These are phyloP conservation scores for Drosophila putrida DNA, from an alignment of 2,888 invertebrate genomes.

Conservation along the genomic window DNA sequence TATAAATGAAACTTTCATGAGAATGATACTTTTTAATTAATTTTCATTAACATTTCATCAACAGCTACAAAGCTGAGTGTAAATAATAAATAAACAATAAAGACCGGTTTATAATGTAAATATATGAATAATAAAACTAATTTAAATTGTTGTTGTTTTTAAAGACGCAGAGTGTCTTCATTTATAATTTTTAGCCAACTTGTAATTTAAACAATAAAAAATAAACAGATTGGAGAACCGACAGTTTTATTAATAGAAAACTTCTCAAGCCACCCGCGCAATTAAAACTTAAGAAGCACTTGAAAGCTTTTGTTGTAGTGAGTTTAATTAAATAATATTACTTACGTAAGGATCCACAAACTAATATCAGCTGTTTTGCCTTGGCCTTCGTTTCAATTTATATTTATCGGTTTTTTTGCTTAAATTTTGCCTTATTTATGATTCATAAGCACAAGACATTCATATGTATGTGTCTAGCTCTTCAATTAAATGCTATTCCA, in stretches of 20 bases:
- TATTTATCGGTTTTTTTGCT: constrained; percentile 2
- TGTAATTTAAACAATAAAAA: no score
- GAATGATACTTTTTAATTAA: neutral
- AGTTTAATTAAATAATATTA: neutral
- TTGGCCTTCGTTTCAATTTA: constrained; percentile 6
- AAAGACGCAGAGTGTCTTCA: no score
- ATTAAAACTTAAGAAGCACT: neutral
- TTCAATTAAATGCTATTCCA: constrained; percentile 38
- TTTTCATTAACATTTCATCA: neutral
- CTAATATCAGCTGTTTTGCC: neutral
- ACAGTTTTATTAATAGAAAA: neutral
- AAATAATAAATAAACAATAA: no score
- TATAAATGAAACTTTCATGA: neutral
- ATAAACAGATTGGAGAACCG: neutral
- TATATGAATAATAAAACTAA: no score
- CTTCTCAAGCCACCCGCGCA: constrained; percentile 6
- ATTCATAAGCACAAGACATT: constrained; percentile 7
- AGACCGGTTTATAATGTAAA: no score
- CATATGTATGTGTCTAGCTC: constrained; percentile 6
- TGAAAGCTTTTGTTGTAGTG: neutral
- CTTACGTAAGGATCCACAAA: constrained; percentile 8
- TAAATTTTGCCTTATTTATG: constrained; percentile 1
- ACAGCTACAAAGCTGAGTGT: no score
- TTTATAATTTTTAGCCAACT: no score
- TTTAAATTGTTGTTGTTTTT: no score